A percentile compares a stretch with the other conserved stretches of the same genome.
Conservation (phyloP, 2,113 vertebrate genomes). For the Vanacampus margaritifer region DNA sequence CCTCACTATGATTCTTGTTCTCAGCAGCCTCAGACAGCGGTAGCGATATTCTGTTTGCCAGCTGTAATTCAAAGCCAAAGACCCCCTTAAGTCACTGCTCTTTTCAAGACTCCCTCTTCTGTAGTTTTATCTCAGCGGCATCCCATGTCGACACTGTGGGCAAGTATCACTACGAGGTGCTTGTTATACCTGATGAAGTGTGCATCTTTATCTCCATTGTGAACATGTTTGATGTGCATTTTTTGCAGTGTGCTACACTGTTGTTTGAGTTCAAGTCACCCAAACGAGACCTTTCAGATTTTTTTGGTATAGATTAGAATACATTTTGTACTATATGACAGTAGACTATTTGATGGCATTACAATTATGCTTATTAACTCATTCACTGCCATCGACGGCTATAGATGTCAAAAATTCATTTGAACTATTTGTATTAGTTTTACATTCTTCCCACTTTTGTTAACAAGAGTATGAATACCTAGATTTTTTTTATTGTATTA, state of each 20-base stretch:
- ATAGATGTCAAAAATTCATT: too few species aligned
- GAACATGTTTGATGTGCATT: neutral
- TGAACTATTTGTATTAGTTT: too few species aligned
- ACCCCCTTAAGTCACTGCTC: neutral
- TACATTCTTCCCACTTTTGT: too few species aligned
- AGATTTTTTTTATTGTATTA: too few species aligned
- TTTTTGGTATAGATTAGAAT: neutral
- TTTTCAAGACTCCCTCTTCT: neutral
- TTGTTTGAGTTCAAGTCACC: neutral
- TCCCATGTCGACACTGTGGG: neutral
- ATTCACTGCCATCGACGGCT: too few species aligned
- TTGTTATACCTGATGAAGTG: neutral
- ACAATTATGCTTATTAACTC: neutral
- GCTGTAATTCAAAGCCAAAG: neutral
- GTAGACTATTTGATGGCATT: neutral
- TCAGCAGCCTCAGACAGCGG: slow-evolving; percentile 15
- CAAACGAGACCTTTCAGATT: neutral
- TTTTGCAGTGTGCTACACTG: neutral
- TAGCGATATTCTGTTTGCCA: slow-evolving; percentile 19
- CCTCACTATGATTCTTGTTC: slow-evolving; percentile 21
- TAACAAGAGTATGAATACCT: too few species aligned
- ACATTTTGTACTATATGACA: too few species aligned
- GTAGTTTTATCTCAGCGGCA: slow-evolving; percentile 1
- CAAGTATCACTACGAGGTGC: neutral
- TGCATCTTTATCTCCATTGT: neutral